Base-by-base conservation (phyloP, 2,888 invertebrate species). In the Apoda limacodes region DNA sequence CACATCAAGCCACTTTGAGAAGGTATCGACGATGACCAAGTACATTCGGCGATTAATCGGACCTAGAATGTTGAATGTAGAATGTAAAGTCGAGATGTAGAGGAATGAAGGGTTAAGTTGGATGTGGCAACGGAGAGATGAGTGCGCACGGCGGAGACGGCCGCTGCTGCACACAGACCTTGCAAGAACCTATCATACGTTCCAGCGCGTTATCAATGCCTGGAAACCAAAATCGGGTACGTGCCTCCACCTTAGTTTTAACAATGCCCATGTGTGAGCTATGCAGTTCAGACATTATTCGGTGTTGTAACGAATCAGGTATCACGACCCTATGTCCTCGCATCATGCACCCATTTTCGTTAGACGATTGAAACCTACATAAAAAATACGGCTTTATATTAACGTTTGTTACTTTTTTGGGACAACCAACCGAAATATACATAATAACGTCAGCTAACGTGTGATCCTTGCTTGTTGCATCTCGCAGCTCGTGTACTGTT, bases 251-350 rank as follows among this genome's bases (percentile, higher is more conserved):
- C 15, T 39, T 39, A 23, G 30, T 37, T 34, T 49, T 50, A 1
- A 47, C 43, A 5, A 50, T 44, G 1, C 50, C 49, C 7, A 47
- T 28, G 36, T 35, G 33, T 6, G 31, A 30, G 5, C 14, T 26
- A 17, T 40, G 33, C 19, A 33, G 14, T n/a, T 37, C 37, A 4
- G 9, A 9, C 5, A 25, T 17, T 4, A 37, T 7, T 13, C 17
- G 22, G 10, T 28, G 10, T 7, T 24, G 28, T 24, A 32, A 29
- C 5, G 20, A n/a, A 6, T 13, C 6, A 4, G 39, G 39, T 10
- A 39, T 29, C 1, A 39, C 35, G 3, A 39, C 29, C 19, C 35
- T 39, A 22, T 39, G 35, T 1, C 35, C 38, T 9, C 35, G 28
- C 34, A 36, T 29, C 1, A 39, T 15, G 11, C 27, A 26, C 2